These are phyloP conservation scores for Geotrupes spiniger DNA, from an alignment of 2,888 invertebrate genomes.

Conservation along the genomic window DNA sequence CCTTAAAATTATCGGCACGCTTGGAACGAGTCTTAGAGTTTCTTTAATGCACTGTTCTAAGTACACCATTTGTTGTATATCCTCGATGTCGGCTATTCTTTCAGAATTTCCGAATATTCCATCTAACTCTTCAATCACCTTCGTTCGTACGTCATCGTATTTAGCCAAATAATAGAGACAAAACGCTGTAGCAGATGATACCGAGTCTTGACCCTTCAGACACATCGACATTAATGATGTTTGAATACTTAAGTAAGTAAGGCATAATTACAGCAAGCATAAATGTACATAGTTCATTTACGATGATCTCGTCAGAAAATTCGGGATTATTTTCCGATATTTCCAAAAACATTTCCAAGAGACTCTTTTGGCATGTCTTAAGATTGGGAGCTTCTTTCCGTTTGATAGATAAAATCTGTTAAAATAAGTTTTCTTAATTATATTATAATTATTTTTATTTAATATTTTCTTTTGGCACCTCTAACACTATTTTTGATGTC, in stretches of 20 bases:
- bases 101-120: constrained; percentile 51
- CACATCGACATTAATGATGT: constrained; percentile 34
- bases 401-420: constrained; percentile 22
- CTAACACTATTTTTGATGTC: no score
- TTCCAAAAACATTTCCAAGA: constrained; percentile 57
- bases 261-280: constrained; percentile 55
- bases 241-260: constrained; percentile 3
- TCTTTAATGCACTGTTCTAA: constrained; percentile 71
- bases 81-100: constrained; percentile 55
- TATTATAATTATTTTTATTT: no score
- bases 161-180: constrained; percentile 56
- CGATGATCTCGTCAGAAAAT: constrained; percentile 58
- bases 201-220: constrained; percentile 64
- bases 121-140: constrained; percentile 52
- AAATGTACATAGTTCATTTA: constrained; percentile 61
- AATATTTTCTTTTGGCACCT: no score
- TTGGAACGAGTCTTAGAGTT: constrained; percentile 63
- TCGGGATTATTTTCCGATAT: constrained; percentile 51
- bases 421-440: background rate
- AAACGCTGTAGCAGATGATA: constrained; percentile 57
- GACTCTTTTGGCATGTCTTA: background rate
- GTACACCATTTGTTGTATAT: constrained; percentile 63
- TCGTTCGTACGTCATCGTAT: constrained; percentile 53
- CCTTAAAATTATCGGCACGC: constrained; percentile 65
- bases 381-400: constrained; percentile 12